Base-by-base conservation (phyloP, 2,113 vertebrate genomes). In the Stigmatopora argus region DNA sequence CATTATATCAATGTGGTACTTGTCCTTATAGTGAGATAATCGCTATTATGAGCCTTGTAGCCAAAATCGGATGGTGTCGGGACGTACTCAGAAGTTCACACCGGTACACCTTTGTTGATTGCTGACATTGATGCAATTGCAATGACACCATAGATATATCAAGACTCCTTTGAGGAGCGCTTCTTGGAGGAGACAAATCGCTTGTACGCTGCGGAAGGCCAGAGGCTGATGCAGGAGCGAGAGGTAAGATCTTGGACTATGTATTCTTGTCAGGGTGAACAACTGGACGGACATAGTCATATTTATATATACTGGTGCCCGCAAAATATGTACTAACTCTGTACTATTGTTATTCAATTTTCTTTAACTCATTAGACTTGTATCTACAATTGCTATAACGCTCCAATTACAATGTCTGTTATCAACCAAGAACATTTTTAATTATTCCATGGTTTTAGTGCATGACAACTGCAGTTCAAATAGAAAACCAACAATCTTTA, bases 161-260 rank as follows among this genome's bases (percentile, higher is more conserved):
- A 99, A 82, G 97, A 99, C 87, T 99, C 95, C 71, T 99, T 99
- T 58, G 97, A 99, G 77, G 93, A 98, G 34, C 90, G 94, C 72
- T 99, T 99, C 89, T 87, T 99, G 88, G 95, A 97, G 89, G 97
- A 99, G 91, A 99, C 97, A 13, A 98, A 97, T 84, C 92, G 95
- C 0, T 90, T 99, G 52, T 99, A 98, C 7, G 94, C 96, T 73
- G 94, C 96, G 63, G 96, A 98, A 89, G 97, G 97, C 70, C 97
- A 98, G 90, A 93, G 96, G 78, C 92, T 98, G 73, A 99, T 99
- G 96, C 97, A 99, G 79, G 95, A 99, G 87, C 84, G 96, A 93
- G 97, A 99, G 95, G 96, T 97, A 92, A 90, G 83, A 4, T 1
- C 3, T 45, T 1, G 2, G 12, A 44, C n/a, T 21, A 41, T 31